Percentiles rank a stretch among this genome's conserved stretches.
Conservation (phyloP, 2,113 vertebrate species). For the Andinoacara biseriatus region DNA sequence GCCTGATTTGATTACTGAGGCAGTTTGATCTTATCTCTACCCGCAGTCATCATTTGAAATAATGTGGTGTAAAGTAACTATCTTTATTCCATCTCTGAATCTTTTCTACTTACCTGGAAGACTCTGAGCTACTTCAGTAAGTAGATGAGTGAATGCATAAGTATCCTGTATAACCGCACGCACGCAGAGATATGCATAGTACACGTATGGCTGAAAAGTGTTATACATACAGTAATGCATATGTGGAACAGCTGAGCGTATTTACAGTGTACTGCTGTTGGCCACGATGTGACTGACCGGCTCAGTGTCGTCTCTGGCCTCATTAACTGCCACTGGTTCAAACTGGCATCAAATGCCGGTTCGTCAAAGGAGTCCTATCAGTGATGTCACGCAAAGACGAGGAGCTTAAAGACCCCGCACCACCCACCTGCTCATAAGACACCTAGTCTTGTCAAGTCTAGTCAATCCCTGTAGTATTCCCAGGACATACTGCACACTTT, state of each 20-base stretch:
- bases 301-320: slow-evolving; percentile 44
- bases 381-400: slow-evolving; percentile 83
- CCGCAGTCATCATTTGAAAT: neutral
- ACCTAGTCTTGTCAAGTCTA: neutral
- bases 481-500: slow-evolving; percentile 21
- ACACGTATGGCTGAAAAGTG: neutral
- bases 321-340: slow-evolving; percentile 82
- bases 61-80: neutral
- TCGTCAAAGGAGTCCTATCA: slow-evolving; percentile 84
- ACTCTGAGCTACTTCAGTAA: neutral
- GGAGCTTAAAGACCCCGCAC: slow-evolving; percentile 41
- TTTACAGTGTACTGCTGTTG: slow-evolving; percentile 27
- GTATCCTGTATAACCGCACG: neutral
- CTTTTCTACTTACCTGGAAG: neutral
- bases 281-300: neutral
- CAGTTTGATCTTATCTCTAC: slow-evolving; percentile 17
- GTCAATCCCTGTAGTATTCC: slow-evolving; percentile 21
- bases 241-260: slow-evolving; percentile 8
- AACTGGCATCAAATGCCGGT: slow-evolving; percentile 81
- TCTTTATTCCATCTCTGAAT: neutral
- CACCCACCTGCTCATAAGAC: neutral
- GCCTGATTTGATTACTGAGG: slow-evolving; percentile 15
- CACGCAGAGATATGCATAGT: neutral
- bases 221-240: slow-evolving; percentile 28
- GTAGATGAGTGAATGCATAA: neutral